phyloP scores from a whole-genome alignment of 2,888 invertebrate genomes.

The Coenonympha arcania region DNA sequence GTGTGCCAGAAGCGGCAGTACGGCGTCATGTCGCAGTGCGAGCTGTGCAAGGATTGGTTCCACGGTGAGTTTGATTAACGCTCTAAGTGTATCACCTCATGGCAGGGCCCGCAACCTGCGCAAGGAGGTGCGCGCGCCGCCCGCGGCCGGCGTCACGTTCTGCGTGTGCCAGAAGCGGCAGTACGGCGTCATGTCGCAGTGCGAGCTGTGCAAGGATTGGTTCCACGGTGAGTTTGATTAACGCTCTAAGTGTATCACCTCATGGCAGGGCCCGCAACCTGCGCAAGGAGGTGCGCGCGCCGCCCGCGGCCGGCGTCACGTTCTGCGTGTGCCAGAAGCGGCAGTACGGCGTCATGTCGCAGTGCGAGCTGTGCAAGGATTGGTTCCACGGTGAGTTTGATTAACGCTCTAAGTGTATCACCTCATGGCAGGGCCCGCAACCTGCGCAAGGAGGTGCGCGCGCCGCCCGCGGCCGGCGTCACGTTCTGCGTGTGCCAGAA shows the following conservation, averaged over 20 bases:
- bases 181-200: constrained; percentile 89
- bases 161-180: constrained; percentile 86
- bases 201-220: constrained; percentile 96
- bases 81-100: no score
- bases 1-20: constrained; percentile 82
- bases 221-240: constrained; percentile 80
- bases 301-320: constrained; percentile 56
- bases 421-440: no score
- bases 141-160: constrained; percentile 72
- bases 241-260: no score
- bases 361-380: constrained; percentile 95
- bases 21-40: constrained; percentile 92
- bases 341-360: constrained; percentile 86
- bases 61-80: constrained; percentile 75
- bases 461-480: constrained; percentile 53
- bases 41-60: constrained; percentile 96
- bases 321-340: constrained; percentile 88
- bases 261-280: constrained; percentile 59
- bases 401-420: no score
- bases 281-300: constrained; percentile 67
- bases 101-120: constrained; percentile 60
- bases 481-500: constrained; percentile 87
- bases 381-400: constrained; percentile 87
- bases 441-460: constrained; percentile 67
- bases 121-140: constrained; percentile 66